phyloP scores from a whole-genome alignment of 2,113 vertebrate species.

The Aramus guarauna region DNA sequence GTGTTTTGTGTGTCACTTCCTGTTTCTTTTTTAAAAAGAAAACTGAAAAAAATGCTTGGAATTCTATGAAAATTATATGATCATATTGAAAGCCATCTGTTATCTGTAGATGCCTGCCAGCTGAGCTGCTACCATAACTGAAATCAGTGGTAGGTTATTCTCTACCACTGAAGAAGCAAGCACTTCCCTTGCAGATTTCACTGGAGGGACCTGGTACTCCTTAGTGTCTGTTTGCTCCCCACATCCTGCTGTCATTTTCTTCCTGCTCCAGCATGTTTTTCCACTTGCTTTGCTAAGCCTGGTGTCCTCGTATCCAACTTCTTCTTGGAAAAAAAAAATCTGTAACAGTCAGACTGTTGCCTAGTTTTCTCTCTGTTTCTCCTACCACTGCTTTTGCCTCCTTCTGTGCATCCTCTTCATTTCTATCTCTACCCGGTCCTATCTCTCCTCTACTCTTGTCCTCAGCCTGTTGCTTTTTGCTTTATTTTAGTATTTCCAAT shows the following conservation, averaged over 20 bases:
- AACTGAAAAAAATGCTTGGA: background rate
- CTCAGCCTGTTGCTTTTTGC: background rate
- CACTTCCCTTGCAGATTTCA: background rate
- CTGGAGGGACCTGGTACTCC: background rate
- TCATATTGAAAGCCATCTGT: background rate
- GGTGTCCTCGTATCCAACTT: background rate
- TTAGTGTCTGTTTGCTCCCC: background rate
- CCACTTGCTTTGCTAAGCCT: background rate
- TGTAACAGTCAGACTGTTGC: background rate
- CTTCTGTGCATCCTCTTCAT: background rate
- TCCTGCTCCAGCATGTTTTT: background rate
- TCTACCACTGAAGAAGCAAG: background rate
- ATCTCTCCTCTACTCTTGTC: background rate
- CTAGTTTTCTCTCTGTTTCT: background rate
- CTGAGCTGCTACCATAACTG: background rate
- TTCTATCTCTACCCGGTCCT: rapidly evolving
- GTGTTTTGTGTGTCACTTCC: background rate
- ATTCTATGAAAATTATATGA: background rate
- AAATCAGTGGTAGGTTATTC: background rate
- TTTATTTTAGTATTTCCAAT: background rate
- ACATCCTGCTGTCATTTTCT: background rate
- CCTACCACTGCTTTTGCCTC: background rate
- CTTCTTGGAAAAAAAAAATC: background rate
- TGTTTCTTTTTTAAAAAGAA: background rate
- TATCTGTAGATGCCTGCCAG: background rate